Evolutionary conservation across 2,888 invertebrate species (phyloP).

Genomic region (Alviniconcha strummeri): DNA sequence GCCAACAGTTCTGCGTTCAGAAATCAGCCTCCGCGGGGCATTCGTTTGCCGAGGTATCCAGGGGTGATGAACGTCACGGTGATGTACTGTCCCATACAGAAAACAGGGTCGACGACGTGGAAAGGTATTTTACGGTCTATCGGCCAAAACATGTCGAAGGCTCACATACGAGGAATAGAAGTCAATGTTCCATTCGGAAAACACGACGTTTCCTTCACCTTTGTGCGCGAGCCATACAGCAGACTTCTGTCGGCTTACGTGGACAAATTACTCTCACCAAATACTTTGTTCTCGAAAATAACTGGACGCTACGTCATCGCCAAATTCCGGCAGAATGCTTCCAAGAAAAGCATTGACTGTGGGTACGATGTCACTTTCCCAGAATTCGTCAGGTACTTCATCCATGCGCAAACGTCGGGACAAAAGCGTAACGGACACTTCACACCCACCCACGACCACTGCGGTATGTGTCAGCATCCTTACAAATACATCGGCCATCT

Average conservation of each 20-base stretch:
- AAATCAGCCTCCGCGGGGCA: too few relatives aligned
- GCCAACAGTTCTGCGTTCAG: neutral
- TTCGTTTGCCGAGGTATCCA: too few relatives aligned
- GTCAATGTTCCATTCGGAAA: too few relatives aligned
- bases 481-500: slow-evolving; percentile 61
- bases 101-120: slow-evolving; percentile 25
- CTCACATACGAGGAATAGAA: neutral
- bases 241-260: slow-evolving; percentile 57
- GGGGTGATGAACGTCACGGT: neutral
- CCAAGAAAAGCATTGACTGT: slow-evolving; percentile 44
- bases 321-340: slow-evolving; percentile 47
- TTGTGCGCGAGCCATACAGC: slow-evolving; percentile 59
- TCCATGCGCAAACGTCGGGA: slow-evolving; percentile 49
- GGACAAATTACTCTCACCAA: slow-evolving; percentile 59
- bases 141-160: neutral
- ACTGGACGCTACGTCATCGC: slow-evolving; percentile 48
- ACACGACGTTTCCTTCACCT: slow-evolving; percentile 34
- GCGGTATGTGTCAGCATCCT: slow-evolving; percentile 51
- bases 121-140: neutral
- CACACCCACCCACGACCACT: slow-evolving; percentile 58
- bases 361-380: slow-evolving; percentile 59
- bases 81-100: slow-evolving; percentile 22
- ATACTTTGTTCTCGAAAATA: slow-evolving; percentile 51
- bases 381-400: slow-evolving; percentile 56
- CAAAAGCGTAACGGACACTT: slow-evolving; percentile 54